Evolutionary conservation across 2,888 invertebrate genomes (phyloP).

Genomic region (Lasioglossum figueresi): DNA sequence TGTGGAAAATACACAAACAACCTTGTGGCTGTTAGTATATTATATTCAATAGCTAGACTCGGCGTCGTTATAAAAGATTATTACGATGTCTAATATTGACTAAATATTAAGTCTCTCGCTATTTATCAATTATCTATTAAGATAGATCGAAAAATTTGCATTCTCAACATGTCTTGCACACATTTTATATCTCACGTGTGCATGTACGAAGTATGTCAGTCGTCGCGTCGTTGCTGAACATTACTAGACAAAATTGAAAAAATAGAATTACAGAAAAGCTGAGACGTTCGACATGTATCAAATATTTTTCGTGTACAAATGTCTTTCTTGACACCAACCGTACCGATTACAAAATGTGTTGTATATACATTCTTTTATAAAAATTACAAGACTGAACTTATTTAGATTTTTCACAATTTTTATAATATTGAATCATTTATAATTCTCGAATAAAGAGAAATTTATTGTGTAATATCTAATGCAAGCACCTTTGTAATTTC

Average conservation of each 20-base stretch:
- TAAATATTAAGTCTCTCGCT: neutral
- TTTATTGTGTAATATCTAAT: no score
- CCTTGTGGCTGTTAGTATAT: neutral
- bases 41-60: neutral
- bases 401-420: no score
- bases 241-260: neutral
- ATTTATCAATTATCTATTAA: neutral
- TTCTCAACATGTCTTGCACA: neutral
- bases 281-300: neutral
- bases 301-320: neutral
- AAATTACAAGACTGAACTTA: no score
- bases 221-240: neutral
- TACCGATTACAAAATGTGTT: no score
- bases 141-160: neutral
- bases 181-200: neutral
- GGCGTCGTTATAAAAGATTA: neutral
- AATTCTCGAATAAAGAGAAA: no score
- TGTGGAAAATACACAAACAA: slow-evolving; percentile 9
- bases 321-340: neutral
- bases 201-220: neutral
- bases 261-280: neutral
- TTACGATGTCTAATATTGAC: neutral
- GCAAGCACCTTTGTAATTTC: no score
- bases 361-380: no score
- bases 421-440: no score